Evolutionary conservation across 1,140 invertebrate genomes (phyloP).

Genomic region (Caenorhabditis brenneri): DNA sequence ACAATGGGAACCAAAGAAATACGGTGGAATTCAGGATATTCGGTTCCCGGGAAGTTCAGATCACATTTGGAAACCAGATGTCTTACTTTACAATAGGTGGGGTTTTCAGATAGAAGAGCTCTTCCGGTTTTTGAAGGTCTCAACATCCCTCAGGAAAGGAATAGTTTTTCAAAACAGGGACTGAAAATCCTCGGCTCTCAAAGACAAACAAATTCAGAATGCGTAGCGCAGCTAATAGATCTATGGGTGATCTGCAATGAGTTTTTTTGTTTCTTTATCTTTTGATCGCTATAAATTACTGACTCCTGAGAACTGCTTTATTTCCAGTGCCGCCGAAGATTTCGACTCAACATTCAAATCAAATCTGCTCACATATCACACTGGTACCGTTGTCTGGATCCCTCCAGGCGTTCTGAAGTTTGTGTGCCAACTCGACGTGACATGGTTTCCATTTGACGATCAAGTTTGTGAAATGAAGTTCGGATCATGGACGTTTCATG

Average conservation of each 20-base stretch:
- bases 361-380: conserved; percentile 58
- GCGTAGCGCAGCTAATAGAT: no score
- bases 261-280: no score
- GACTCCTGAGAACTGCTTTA: no score
- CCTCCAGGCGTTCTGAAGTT: conserved; percentile 61
- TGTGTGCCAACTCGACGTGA: conserved; percentile 54
- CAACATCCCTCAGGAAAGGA: no score
- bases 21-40: conserved; percentile 91
- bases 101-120: conserved; percentile 20
- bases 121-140: no score
- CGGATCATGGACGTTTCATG: conserved; percentile 88
- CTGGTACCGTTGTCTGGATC: conserved; percentile 58
- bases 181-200: no score
- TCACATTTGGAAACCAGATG: conserved; percentile 96
- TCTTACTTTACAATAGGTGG: conserved; percentile 98
- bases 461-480: conserved; percentile 91
- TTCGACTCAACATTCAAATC: conserved; percentile 61
- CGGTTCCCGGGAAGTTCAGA: conserved; percentile 92
- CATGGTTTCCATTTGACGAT: conserved; percentile 95
- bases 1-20: conserved; percentile 92
- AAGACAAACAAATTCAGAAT: no score
- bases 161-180: no score
- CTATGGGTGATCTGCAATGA: no score
- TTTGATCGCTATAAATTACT: no score
- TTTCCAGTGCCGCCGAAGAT: conserved; percentile 82